Evolutionary conservation across 2,797 vertebrate genomes (phyloP).

Genomic region (Eupleurogrammus muticus): DNA sequence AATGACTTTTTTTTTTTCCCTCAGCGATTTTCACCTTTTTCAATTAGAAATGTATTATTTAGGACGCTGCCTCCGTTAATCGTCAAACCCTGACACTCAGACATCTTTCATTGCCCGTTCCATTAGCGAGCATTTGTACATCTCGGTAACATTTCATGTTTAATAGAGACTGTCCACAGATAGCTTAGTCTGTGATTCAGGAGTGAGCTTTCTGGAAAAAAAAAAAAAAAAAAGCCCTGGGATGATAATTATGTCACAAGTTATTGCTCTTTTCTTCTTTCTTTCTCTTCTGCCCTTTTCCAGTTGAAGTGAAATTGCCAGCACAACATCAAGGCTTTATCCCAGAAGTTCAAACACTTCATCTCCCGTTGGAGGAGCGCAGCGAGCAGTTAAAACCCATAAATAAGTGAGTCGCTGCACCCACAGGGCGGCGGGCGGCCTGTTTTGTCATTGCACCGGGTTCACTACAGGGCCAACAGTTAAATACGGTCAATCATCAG

Average conservation of each 20-base stretch:
- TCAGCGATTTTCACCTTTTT: constrained; percentile 23
- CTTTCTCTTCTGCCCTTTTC: constrained; percentile 29
- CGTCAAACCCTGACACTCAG: constrained; percentile 27
- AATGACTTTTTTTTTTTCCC: constrained; percentile 9
- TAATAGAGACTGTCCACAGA: constrained; percentile 40
- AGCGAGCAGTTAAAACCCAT: constrained; percentile 66
- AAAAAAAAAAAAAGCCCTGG: constrained; percentile 35
- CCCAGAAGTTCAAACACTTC: constrained; percentile 55
- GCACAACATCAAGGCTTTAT: constrained; percentile 50
- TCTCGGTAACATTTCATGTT: constrained; percentile 46
- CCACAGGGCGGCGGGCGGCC: constrained; percentile 12
- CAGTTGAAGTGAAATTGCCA: constrained; percentile 32
- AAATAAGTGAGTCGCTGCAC: constrained; percentile 47
- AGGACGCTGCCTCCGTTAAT: constrained; percentile 45
- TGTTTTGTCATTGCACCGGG: constrained; percentile 38
- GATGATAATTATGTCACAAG: constrained; percentile 57
- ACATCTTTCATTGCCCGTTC: constrained; percentile 52
- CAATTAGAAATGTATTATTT: constrained; percentile 61
- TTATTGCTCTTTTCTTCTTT: constrained; percentile 46
- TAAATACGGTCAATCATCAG: constrained; percentile 26
- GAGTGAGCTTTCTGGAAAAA: constrained; percentile 37
- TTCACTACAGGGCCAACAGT: constrained; percentile 54
- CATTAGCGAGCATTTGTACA: constrained; percentile 58
- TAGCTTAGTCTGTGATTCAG: constrained; percentile 51
- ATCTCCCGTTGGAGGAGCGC: constrained; percentile 49